Evolutionary conservation across 2,888 invertebrate species (phyloP).

Genomic region (Pogonocherus hispidulus): DNA sequence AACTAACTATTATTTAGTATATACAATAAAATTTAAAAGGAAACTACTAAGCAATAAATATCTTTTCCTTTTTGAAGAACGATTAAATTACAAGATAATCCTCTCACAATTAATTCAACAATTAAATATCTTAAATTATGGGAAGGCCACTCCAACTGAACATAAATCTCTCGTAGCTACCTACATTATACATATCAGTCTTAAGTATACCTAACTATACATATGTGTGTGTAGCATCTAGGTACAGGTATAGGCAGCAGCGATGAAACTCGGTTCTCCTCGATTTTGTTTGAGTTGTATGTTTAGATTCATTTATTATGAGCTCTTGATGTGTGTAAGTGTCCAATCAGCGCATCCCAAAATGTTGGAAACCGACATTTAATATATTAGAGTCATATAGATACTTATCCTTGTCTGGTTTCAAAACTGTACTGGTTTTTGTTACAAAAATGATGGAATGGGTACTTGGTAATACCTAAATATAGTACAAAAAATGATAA

Average conservation of each 20-base stretch:
- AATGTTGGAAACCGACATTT: no score
- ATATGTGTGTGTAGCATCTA: conserved; percentile 7
- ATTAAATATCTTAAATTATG: conserved; percentile 28
- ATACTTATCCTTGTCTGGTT: no score
- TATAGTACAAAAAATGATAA: no score
- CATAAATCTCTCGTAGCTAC: conserved; percentile 15
- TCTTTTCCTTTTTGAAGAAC: not conserved
- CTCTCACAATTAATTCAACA: conserved; percentile 23
- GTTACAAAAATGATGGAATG: no score
- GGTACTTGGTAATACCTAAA: no score
- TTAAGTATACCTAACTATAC: conserved; percentile 7
- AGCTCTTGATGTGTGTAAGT: conserved; percentile 53
- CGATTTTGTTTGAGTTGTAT: conserved; percentile 61
- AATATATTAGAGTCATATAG: no score
- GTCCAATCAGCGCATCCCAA: conserved; percentile 47
- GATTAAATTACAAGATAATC: conserved; percentile 26
- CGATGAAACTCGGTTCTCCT: conserved; percentile 57
- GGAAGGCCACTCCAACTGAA: conserved; percentile 4
- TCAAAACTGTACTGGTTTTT: no score
- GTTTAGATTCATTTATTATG: conserved; percentile 58
- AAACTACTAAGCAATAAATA: not conserved
- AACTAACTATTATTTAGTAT: no score
- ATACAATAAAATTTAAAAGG: not conserved
- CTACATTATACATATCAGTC: conserved; percentile 4
- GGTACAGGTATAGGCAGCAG: conserved; percentile 34